These are phyloP conservation scores for Drosophila gaucha DNA, from an alignment of 2,888 invertebrate genomes.

Conservation along the genomic window DNA sequence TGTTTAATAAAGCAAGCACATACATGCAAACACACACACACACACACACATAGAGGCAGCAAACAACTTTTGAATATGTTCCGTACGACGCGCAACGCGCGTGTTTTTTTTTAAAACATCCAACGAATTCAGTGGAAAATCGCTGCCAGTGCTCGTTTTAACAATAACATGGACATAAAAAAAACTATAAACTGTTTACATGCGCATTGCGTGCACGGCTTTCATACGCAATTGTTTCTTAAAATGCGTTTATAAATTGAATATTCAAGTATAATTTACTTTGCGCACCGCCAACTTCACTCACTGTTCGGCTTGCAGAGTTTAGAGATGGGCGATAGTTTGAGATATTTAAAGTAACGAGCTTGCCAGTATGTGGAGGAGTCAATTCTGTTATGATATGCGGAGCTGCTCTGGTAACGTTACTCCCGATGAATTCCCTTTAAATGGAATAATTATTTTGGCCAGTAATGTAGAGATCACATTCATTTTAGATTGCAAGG, in stretches of 20 bases:
- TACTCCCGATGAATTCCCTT: background rate
- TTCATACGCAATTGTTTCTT: constrained; percentile 18
- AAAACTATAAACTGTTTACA: constrained; percentile 9
- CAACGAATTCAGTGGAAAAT: constrained; percentile 24
- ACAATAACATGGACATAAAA: constrained; percentile 13
- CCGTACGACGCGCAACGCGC: constrained; percentile 60
- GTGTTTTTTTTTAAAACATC: constrained; percentile 57
- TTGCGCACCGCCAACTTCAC: constrained; percentile 68
- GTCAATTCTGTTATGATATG: constrained; percentile 9
- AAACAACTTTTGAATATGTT: constrained; percentile 62
- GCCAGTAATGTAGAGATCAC: fast-evolving
- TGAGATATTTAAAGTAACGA: constrained; percentile 3
- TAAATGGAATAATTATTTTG: background rate
- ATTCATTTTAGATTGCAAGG: background rate
- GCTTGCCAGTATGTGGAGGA: background rate
- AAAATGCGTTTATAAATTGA: constrained; percentile 38
- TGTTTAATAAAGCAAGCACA: constrained; percentile 54
- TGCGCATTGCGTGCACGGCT: constrained; percentile 5
- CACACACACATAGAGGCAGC: constrained; percentile 17
- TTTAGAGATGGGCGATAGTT: constrained; percentile 35
- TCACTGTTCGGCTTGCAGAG: constrained; percentile 38
- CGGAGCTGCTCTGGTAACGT: constrained; percentile 26
- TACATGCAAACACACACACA: constrained; percentile 21
- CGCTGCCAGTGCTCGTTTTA: constrained; percentile 1
- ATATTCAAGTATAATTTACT: constrained; percentile 54